Percentiles rank a stretch among this genome's conserved stretches.
Conservation (phyloP, 2,888 invertebrate genomes). For the Scaptodrosophila latifasciaeformis region DNA sequence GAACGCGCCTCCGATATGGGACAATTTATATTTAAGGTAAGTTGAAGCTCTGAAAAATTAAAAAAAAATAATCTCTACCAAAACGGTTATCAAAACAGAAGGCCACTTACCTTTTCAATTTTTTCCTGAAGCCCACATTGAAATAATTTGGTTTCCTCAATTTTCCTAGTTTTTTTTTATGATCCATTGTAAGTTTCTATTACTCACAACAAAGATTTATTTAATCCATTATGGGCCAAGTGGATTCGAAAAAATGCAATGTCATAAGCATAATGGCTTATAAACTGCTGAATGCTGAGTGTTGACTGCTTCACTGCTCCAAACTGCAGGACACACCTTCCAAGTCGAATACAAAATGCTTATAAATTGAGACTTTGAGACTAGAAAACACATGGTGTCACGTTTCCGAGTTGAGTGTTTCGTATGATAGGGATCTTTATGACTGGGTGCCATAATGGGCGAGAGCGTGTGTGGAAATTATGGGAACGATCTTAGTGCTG, state of each 20-base stretch:
- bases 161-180: constrained; percentile 36
- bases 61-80: neutral
- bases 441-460: neutral
- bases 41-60: constrained; percentile 29
- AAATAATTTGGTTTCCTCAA: neutral
- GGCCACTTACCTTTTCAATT: constrained; percentile 23
- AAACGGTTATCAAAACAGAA: no score
- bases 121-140: constrained; percentile 11
- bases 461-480: neutral
- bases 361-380: constrained; percentile 38
- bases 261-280: neutral
- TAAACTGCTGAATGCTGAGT: no score
- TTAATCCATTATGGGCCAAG: constrained; percentile 33
- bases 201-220: constrained; percentile 48
- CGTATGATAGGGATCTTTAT: constrained; percentile 26
- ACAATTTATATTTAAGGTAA: constrained; percentile 81
- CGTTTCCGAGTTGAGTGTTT: constrained; percentile 37
- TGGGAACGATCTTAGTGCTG: neutral
- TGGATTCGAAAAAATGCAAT: neutral
- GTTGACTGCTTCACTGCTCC: constrained; percentile 6
- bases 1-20: constrained; percentile 80
- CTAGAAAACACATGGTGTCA: constrained; percentile 39
- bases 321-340: constrained; percentile 59
- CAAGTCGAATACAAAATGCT: constrained; percentile 21
- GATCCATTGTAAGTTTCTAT: constrained; percentile 46